Base-by-base conservation (phyloP, 2,797 vertebrate genomes). In the Cichlasoma orientale region DNA sequence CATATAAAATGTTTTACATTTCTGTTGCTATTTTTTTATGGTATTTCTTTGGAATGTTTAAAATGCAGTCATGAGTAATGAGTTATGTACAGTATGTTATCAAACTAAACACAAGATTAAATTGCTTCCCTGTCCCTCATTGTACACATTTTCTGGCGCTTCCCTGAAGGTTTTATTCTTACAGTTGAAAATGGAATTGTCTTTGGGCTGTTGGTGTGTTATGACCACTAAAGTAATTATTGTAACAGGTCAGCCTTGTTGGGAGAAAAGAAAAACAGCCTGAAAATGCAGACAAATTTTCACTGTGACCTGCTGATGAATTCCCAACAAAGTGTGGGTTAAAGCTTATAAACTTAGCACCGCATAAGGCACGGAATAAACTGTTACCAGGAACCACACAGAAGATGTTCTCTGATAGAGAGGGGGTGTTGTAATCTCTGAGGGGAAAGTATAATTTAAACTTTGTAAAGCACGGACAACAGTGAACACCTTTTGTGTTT, bases 221-320 rank as follows among this genome's bases (percentile, higher is more conserved):
- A 76, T 75, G 74, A 78, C 81, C 81, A 56, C 77, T 56, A 31
- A 68, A 50, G 44, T 8, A 73, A 85, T 81, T 80, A 82, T 78
- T 78, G 18, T 63, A 86, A 70, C 27, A 74, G 80, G 78, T 87
- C 83, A 79, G 73, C 9, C 56, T 81, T 77, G 72, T 71, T 70
- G 72, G 23, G 47, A 80, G 56, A 75, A 25, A 55, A 79, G 74
- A 74, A 82, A 84, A 74, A 77, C 31, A 68, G 61, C 57, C 72
- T 50, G 54, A 78, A 88, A 86, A 82, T 76, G 76, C 68, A 66
- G 70, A 77, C 50, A 83, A 33, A 88, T 86, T 86, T 91, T 80
- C 85, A 83, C 59, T 54, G 86, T 82, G 84, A 82, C 25, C 61
- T 1, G 3, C 13, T 75, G 72, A 84, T 61, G 56, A 61, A 59